Evolutionary conservation across 2,888 invertebrate species (phyloP).

Genomic region (Beris chalybata): DNA sequence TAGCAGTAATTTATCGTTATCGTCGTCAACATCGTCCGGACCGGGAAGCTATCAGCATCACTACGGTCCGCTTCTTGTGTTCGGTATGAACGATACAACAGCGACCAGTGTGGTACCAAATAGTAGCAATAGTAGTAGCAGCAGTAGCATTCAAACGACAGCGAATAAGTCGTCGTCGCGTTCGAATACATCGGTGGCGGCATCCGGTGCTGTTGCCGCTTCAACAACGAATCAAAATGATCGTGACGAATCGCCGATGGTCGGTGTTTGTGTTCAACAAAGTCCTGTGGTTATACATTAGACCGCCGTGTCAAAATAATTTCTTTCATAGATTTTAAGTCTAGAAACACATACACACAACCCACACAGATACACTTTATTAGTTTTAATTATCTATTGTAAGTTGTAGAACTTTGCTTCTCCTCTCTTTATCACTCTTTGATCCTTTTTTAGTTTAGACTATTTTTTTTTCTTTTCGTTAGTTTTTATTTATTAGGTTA

Average conservation of each 20-base stretch:
- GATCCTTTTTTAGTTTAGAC: not conserved
- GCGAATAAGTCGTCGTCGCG: constrained; percentile 38
- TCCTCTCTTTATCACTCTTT: not conserved
- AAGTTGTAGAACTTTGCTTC: too few relatives aligned
- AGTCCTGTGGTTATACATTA: constrained; percentile 89
- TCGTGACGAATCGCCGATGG: constrained; percentile 78
- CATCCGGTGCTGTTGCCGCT: constrained; percentile 5
- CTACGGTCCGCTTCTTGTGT: constrained; percentile 37
- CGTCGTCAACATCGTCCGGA: constrained; percentile 35
- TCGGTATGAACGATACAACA: constrained; percentile 34
- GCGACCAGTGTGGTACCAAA: constrained; percentile 8
- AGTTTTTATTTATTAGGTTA: too few relatives aligned
- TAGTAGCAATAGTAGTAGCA: constrained; percentile 40
- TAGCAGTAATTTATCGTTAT: constrained; percentile 38
- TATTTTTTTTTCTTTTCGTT: constrained; percentile 3
- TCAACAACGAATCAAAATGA: constrained; percentile 51
- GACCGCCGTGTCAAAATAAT: not conserved
- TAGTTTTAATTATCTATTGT: too few relatives aligned
- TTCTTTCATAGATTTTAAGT: constrained; percentile 6
- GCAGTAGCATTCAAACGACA: not conserved
- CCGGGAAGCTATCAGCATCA: constrained; percentile 39
- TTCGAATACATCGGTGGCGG: constrained; percentile 18
- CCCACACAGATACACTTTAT: too few relatives aligned
- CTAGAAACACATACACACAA: too few relatives aligned
- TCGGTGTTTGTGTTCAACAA: constrained; percentile 87